A percentile compares a stretch with the other conserved stretches of the same genome.
phyloP scores from a whole-genome alignment of 2,113 vertebrate genomes.

The Lathamus discolor region DNA sequence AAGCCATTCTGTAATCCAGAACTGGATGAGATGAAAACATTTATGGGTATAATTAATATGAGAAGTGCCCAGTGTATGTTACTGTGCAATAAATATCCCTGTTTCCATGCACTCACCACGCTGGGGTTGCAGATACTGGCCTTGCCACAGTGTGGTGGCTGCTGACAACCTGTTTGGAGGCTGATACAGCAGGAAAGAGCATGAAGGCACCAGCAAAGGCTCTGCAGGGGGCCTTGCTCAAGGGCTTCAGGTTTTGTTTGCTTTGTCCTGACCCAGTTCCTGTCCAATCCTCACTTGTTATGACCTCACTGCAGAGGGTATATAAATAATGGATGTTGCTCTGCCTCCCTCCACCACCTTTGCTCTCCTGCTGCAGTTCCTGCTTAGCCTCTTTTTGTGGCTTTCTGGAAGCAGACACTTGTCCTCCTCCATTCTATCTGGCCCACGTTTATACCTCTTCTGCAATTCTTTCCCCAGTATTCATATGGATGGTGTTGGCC shows the following conservation, averaged over 20 bases:
- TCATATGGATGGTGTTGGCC: neutral
- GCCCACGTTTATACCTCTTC: neutral
- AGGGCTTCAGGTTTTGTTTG: neutral
- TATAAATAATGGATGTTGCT: neutral
- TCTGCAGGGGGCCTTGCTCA: rapidly evolving
- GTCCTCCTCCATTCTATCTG: neutral
- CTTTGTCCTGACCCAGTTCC: constrained; percentile 33
- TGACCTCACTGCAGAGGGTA: neutral
- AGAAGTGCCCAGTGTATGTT: neutral
- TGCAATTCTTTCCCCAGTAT: neutral
- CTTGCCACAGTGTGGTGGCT: neutral
- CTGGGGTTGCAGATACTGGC: neutral
- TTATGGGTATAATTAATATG: neutral
- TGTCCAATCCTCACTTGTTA: neutral
- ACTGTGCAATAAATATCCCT: neutral
- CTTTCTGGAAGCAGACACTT: neutral
- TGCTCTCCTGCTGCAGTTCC: neutral
- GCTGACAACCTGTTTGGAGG: neutral
- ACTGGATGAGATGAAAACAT: rapidly evolving
- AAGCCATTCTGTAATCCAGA: neutral
- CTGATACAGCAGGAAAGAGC: neutral
- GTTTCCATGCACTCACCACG: neutral
- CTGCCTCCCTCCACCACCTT: neutral
- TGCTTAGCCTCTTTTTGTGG: neutral
- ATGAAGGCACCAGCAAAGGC: rapidly evolving